Evolutionary conservation across 1,140 invertebrate genomes (phyloP), one percentile per base, ranked within the genome.

Genomic region (Drosophila busckii): DNA sequence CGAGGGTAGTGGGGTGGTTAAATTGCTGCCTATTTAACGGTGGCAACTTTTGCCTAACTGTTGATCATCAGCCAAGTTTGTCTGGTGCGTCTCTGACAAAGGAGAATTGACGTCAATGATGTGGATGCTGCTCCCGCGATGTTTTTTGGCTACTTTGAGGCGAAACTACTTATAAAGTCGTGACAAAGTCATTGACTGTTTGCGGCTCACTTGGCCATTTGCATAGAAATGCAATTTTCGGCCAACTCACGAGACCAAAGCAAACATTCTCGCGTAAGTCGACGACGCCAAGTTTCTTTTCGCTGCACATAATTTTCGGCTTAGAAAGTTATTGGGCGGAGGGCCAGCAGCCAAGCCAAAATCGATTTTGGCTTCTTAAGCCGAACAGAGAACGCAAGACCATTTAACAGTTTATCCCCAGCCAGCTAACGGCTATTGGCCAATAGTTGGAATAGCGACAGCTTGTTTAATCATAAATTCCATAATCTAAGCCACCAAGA

Each of bases 211-310:
- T 46, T 80, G 67, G 75, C n/a, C 64, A 78, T 82, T 78, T 78
- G 73, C 73, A 78, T 78, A 71, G 73, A 78, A 78, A 78, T 78
- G 75, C 73, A 68, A 82, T 78, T 78, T 70, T 71, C 70, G 70
- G 35, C 64, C 70, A 69, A 52, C 62, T 52, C 44, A 40, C 52
- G 32, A 70, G 44, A 38, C 38, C 61, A 63, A 48, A 35, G 29
- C 67, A 70, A 65, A 56, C 25, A 37, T 23, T 23, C 35, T 37
- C 16, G 17, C n/a, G 16, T 9, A 10, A 25, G n/a, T n/a, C n/a
- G 15, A 34, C 22, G 50, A 42, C 52, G 35, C 42, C 52, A 62
- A 61, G 50, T 55, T 61, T 53, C 23, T 41, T 23, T 38, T 50
- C 37, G 41, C 20, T 60, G 56, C 69, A 63, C 65, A 76, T 75